Percentiles rank a stretch among this genome's conserved stretches.
These are phyloP conservation scores for Euproctis similis DNA, from an alignment of 2,888 invertebrate genomes.

Conservation along the genomic window DNA sequence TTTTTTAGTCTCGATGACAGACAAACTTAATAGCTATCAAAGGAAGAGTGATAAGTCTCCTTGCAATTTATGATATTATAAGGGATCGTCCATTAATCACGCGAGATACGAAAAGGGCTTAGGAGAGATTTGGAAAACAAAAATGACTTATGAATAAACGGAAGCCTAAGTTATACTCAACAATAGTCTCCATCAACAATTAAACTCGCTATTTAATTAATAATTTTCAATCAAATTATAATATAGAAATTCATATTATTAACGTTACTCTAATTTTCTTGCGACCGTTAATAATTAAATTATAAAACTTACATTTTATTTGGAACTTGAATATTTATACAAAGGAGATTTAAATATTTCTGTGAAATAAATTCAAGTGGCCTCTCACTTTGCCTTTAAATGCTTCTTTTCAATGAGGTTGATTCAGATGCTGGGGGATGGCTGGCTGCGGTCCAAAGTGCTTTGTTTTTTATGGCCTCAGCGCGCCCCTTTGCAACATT, in stretches of 20 bases:
- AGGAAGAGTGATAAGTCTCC: too few relatives aligned
- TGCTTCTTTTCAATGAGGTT: constrained; percentile 61
- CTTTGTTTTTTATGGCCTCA: constrained; percentile 61
- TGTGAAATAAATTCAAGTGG: constrained; percentile 52
- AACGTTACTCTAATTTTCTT: constrained; percentile 13
- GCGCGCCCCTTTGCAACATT: constrained; percentile 38
- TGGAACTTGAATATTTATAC: constrained; percentile 21
- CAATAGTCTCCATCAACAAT: too few relatives aligned
- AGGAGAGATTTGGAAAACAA: too few relatives aligned
- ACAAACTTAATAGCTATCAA: too few relatives aligned
- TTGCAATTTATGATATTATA: too few relatives aligned
- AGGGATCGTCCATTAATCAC: too few relatives aligned
- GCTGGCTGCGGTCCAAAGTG: constrained; percentile 66
- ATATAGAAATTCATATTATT: constrained; percentile 14
- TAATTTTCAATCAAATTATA: too few relatives aligned
- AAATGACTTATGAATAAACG: too few relatives aligned
- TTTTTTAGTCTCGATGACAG: too few relatives aligned
- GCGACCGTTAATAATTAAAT: constrained; percentile 18
- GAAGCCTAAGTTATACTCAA: too few relatives aligned
- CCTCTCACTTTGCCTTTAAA: constrained; percentile 54
- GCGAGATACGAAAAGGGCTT: too few relatives aligned
- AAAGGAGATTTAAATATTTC: constrained; percentile 35
- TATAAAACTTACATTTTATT: constrained; percentile 23
- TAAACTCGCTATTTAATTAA: too few relatives aligned
- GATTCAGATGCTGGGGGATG: constrained; percentile 42